Conservation (phyloP, 2,888 invertebrate species). For the Proisotoma minuta region DNA sequence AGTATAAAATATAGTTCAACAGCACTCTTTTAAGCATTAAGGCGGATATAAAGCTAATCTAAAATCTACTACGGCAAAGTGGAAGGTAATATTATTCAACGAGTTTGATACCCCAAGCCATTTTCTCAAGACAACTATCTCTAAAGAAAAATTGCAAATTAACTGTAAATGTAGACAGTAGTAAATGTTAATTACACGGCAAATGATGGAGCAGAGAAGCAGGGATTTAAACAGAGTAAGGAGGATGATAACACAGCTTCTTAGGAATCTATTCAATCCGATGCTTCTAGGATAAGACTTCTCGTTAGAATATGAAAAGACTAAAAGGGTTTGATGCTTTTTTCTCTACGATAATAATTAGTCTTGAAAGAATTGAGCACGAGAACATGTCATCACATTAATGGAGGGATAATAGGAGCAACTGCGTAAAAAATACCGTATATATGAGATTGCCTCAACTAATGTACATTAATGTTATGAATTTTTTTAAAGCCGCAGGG, state of each 20-base stretch:
- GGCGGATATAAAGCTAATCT: no score
- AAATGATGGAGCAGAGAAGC: not conserved
- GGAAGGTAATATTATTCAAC: not conserved
- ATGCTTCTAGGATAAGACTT: not conserved
- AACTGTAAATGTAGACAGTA: constrained; percentile 16
- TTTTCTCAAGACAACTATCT: constrained; percentile 1
- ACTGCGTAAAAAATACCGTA: not conserved
- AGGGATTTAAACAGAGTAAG: not conserved
- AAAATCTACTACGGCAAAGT: no score
- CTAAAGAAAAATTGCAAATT: constrained; percentile 15
- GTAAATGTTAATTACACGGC: constrained; percentile 14
- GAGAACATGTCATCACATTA: constrained; percentile 29
- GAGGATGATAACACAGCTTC: no score
- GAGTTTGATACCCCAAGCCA: no score
- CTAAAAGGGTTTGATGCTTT: constrained; percentile 13
- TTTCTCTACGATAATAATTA: constrained; percentile 22
- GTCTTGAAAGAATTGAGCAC: constrained; percentile 21
- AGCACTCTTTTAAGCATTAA: no score
- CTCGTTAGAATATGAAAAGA: not conserved
- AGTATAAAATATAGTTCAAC: no score
- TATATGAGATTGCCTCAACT: not conserved
- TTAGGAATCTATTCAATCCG: not conserved
- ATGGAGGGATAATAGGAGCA: constrained; percentile 15
- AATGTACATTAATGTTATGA: constrained; percentile 3
- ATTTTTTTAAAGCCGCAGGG: not conserved